Evolutionary conservation across 2,797 vertebrate species (phyloP).

Genomic region (Salarias fasciatus): DNA sequence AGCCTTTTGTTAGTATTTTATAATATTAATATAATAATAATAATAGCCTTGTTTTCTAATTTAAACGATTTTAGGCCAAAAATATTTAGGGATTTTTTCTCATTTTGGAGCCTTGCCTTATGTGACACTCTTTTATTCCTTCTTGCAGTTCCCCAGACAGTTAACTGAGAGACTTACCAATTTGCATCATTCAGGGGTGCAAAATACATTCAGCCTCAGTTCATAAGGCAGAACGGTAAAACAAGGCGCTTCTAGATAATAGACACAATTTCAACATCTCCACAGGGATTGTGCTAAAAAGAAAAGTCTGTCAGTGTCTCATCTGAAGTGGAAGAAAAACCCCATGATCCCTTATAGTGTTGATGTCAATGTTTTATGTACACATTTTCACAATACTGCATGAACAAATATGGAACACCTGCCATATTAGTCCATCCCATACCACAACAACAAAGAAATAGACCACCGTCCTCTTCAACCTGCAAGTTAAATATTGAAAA

Average conservation of each 20-base stretch:
- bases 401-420: conserved; percentile 36
- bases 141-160: conserved; percentile 3
- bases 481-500: conserved; percentile 1
- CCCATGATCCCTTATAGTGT: conserved; percentile 7
- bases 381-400: conserved; percentile 35
- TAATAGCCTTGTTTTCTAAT: no score
- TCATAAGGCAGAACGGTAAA: background rate
- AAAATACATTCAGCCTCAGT: conserved; percentile 15
- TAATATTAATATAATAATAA: no score
- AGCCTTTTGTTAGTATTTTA: no score
- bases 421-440: background rate
- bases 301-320: background rate
- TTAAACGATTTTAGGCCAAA: no score
- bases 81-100: no score
- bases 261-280: background rate
- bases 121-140: background rate
- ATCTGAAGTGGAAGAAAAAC: conserved; percentile 35
- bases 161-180: conserved; percentile 11
- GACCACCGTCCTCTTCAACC: conserved; percentile 5
- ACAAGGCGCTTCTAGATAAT: background rate
- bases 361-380: conserved; percentile 45
- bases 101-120: background rate
- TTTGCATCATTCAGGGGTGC: conserved; percentile 29
- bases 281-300: background rate
- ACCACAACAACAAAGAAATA: background rate